phyloP scores from a whole-genome alignment of 2,888 invertebrate genomes.

The Drosophila differens region DNA sequence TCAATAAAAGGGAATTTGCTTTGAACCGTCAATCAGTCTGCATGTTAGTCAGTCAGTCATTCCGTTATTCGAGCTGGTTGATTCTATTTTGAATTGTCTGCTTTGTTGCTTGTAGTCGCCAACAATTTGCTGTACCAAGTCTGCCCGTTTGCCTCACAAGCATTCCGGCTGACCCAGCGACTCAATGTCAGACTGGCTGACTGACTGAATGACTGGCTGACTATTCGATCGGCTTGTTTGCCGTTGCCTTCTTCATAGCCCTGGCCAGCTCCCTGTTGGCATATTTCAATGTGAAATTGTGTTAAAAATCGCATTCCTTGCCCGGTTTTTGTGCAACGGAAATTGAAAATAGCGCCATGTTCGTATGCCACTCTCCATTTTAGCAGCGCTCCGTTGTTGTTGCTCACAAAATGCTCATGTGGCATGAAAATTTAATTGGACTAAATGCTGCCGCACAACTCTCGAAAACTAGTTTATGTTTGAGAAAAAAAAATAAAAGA shows the following conservation, averaged over 20 bases:
- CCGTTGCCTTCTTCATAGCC: neutral
- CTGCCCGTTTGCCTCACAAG: slow-evolving; percentile 20
- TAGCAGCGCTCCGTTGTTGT: slow-evolving; percentile 17
- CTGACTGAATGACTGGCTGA: slow-evolving; percentile 1
- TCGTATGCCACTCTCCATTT: slow-evolving; percentile 52
- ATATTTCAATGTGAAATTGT: slow-evolving; percentile 53
- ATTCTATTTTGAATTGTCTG: slow-evolving; percentile 31
- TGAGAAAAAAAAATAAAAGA: slow-evolving; percentile 29
- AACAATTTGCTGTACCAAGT: slow-evolving; percentile 63
- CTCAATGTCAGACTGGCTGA: neutral
- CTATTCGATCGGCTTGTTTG: slow-evolving; percentile 16
- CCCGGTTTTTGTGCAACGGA: slow-evolving; percentile 57
- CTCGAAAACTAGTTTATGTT: slow-evolving; percentile 71
- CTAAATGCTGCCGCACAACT: slow-evolving; percentile 72
- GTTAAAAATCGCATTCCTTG: slow-evolving; percentile 68
- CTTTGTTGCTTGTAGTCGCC: slow-evolving; percentile 44
- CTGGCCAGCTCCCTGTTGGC: neutral
- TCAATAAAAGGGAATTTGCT: slow-evolving; percentile 71
- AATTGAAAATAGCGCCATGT: slow-evolving; percentile 72
- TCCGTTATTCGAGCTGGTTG: slow-evolving; percentile 39
- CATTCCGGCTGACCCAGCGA: neutral
- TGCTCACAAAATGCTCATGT: slow-evolving; percentile 68
- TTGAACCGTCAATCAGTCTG: slow-evolving; percentile 67
- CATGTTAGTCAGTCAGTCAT: slow-evolving; percentile 39
- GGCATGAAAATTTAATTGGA: slow-evolving; percentile 79